Percentiles rank a stretch among this genome's conserved stretches.
These are phyloP conservation scores for Diachasmimorpha longicaudata DNA, from an alignment of 1,140 invertebrate species.

Conservation along the genomic window DNA sequence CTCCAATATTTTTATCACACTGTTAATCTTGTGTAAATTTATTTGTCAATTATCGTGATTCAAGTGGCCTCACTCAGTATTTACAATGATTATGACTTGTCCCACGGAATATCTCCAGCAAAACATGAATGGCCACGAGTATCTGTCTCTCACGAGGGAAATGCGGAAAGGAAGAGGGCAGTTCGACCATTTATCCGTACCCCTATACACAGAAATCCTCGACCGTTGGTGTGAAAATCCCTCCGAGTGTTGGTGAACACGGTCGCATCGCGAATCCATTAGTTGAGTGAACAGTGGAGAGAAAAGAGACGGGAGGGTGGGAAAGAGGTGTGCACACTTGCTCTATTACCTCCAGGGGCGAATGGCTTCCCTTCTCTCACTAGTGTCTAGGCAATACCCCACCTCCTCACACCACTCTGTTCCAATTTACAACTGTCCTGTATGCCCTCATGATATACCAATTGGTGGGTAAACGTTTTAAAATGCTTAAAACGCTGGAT, in stretches of 20 bases:
- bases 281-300: not conserved
- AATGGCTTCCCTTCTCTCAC: not conserved
- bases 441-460: not conserved
- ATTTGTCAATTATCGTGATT: not conserved
- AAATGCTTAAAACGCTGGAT: not conserved
- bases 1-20: not conserved
- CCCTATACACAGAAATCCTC: not conserved
- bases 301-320: not conserved
- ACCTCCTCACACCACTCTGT: not conserved
- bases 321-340: slow-evolving; percentile 1
- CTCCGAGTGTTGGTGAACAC: not conserved
- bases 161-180: not conserved
- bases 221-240: not conserved
- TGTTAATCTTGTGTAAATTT: not conserved
- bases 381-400: not conserved
- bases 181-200: not conserved
- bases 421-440: not conserved
- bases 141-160: not conserved
- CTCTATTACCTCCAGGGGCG: not conserved
- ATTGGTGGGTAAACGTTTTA: slow-evolving; percentile 1
- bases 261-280: slow-evolving; percentile 1
- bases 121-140: not conserved
- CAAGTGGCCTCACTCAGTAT: not conserved
- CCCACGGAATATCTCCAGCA: not conserved
- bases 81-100: not conserved